Evolutionary conservation across 2,888 invertebrate species (phyloP).

Genomic region (Drosophila eohydei): DNA sequence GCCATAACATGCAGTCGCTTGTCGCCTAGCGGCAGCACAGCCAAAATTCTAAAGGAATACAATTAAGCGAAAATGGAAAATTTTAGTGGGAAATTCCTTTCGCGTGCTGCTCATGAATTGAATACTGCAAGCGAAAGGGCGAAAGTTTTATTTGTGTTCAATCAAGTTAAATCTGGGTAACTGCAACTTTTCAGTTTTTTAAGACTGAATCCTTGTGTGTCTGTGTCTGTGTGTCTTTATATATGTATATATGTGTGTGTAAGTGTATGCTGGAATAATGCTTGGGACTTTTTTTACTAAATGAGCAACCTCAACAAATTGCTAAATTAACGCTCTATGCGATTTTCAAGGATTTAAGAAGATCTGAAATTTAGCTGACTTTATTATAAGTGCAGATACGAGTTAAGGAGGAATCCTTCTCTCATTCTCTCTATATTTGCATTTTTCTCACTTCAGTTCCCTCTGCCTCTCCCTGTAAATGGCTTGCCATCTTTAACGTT

Average conservation of each 20-base stretch:
- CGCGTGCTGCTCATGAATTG: conserved; percentile 2
- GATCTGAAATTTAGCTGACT: too few relatives aligned
- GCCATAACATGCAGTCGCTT: conserved; percentile 49
- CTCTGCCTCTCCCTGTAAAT: not conserved
- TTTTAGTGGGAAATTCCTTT: conserved; percentile 1
- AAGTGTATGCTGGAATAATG: not conserved
- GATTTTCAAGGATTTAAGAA: too few relatives aligned
- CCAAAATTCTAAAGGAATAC: conserved; percentile 12
- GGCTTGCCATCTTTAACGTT: too few relatives aligned
- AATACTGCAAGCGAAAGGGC: conserved; percentile 2
- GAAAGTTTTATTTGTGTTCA: not conserved
- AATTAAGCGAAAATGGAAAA: conserved; percentile 7
- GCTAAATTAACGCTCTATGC: too few relatives aligned
- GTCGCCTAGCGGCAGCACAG: conserved; percentile 13
- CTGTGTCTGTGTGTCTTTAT: too few relatives aligned
- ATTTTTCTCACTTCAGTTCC: not conserved
- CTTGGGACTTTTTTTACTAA: too few relatives aligned
- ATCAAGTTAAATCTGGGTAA: not conserved
- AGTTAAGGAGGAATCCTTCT: not conserved
- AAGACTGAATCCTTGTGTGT: too few relatives aligned
- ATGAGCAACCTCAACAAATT: too few relatives aligned
- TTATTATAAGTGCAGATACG: too few relatives aligned
- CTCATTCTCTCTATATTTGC: not conserved
- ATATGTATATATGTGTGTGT: not conserved
- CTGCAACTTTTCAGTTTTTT: not conserved